Evolutionary conservation across 2,113 vertebrate species (phyloP).

Genomic region (Prunella himalayana): DNA sequence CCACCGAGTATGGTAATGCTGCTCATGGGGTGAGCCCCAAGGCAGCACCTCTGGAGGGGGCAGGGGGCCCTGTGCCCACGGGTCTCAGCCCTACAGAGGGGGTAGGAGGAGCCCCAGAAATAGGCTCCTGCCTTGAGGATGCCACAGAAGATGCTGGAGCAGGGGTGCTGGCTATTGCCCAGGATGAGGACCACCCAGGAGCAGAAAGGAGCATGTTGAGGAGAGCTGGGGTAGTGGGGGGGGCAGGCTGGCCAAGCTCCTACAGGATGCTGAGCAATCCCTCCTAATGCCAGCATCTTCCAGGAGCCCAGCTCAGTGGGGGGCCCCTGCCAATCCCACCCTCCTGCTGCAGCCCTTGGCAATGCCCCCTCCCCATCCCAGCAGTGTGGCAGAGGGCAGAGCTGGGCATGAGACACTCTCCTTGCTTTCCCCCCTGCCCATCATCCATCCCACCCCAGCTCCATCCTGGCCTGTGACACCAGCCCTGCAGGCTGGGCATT

Average conservation of each 20-base stretch:
- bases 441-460: neutral
- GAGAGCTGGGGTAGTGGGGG: accelerated
- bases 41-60: neutral
- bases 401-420: neutral
- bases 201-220: neutral
- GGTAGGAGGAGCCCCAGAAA: neutral
- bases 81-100: neutral
- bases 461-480: accelerated
- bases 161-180: neutral
- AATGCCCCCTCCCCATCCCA: neutral
- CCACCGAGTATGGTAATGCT: neutral
- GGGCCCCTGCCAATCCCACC: neutral
- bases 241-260: neutral
- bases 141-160: neutral
- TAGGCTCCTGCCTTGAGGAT: neutral
- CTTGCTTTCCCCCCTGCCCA: neutral
- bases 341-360: neutral
- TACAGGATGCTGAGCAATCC: neutral
- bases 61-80: accelerated
- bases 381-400: neutral
- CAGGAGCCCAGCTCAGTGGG: accelerated
- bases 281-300: neutral
- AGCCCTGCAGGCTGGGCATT: neutral
- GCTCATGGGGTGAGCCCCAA: neutral
- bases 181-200: neutral